phyloP scores from a whole-genome alignment of 2,797 vertebrate genomes.

The Macrochelys suwanniensis region DNA sequence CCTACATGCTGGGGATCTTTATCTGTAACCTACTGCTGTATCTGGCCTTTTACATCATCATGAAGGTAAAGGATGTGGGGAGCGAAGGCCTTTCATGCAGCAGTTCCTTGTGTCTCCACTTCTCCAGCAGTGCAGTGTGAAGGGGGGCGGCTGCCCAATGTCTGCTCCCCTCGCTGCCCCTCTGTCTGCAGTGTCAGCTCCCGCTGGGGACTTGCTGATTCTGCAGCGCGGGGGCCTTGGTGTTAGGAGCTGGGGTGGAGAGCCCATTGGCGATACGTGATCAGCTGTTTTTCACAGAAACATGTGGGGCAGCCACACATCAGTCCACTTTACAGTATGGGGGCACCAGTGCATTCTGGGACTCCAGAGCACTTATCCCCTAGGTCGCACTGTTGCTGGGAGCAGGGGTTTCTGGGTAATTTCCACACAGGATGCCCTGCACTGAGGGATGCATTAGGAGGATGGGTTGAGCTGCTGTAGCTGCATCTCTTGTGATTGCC shows the following conservation, averaged over 20 bases:
- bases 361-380: neutral
- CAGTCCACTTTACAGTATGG: neutral
- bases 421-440: neutral
- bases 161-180: neutral
- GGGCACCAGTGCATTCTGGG: neutral
- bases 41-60: conserved; percentile 87
- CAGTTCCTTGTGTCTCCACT: neutral
- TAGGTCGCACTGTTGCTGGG: neutral
- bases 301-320: neutral
- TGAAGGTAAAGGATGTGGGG: conserved; percentile 81
- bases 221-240: neutral
- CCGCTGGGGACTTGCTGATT: neutral
- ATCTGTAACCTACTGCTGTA: conserved; percentile 87
- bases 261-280: neutral
- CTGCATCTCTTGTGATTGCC: neutral
- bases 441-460: neutral
- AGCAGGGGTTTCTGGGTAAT: neutral
- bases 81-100: neutral
- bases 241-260: neutral
- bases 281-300: neutral
- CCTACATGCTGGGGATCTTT: conserved; percentile 86
- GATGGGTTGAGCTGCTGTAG: neutral
- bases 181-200: neutral
- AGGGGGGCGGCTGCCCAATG: neutral
- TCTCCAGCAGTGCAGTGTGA: neutral